Evolutionary conservation across 2,888 invertebrate species (phyloP), one percentile per base, ranked within the genome.

Genomic region (Pemphredon lugubris): DNA sequence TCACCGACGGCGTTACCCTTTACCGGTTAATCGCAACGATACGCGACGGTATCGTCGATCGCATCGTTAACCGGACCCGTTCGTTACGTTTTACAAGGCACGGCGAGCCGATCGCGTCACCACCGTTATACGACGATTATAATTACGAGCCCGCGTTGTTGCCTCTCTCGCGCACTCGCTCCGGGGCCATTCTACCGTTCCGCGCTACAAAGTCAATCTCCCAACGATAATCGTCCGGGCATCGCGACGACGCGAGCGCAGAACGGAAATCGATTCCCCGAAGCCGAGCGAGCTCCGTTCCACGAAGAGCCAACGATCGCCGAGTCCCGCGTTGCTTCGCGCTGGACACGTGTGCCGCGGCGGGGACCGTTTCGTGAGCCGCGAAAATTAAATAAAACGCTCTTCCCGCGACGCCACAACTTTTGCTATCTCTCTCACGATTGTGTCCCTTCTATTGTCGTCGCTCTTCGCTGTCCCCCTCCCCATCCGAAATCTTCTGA

Each of bases 231-330:
- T 73, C 67, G 59, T 42, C 16, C 32, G 45, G 26, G 54, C 55
- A 58, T 47, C 67, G 54, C 20, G 47, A 40, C 50, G 32, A 18
- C 30, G 18, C 48, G 53, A 51, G 30, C 23, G 45, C 16, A 34
- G 16, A 51, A 23, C 55, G 68, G 66, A 79, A 75, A 75, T 79
- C 75, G 77, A 75, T 79, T 71, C 66, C 70, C 26, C 54, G 66
- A 71, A 74, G 51, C 26, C 14, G 53, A 16, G 32, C 32, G 7
- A 32, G 45, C 53, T 44, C 42, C 61, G 44, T 72, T 64, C 71
- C 58, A 9, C 58, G 68, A 60, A 61, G 61, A 47, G 34, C 18
- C 40, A 50, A 51, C 44, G 67, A 77, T 70, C 75, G 72, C 69
- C n/a, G 53, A 57, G 64, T 39, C 66, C 21, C 67, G 45, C 67